These are phyloP conservation scores for Chloroceryle inda DNA, from an alignment of 2,797 vertebrate genomes.

Conservation along the genomic window DNA sequence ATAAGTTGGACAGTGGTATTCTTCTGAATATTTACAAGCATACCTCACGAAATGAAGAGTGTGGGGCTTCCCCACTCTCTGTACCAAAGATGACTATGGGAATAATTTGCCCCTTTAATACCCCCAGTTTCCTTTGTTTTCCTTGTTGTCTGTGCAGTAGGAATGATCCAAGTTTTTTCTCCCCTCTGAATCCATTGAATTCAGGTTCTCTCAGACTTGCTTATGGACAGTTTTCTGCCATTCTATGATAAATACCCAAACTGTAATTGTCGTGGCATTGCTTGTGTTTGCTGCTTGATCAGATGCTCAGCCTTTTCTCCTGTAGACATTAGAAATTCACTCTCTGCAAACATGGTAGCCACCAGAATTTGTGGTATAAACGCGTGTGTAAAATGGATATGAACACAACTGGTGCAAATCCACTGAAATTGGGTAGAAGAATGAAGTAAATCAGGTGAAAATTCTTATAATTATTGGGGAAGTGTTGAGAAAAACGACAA, in stretches of 20 bases:
- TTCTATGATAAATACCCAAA: background rate
- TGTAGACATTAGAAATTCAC: background rate
- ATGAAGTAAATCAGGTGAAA: background rate
- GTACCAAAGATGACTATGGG: background rate
- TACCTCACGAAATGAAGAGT: background rate
- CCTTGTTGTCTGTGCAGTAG: background rate
- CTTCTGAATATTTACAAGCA: background rate
- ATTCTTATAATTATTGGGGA: background rate
- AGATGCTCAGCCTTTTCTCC: background rate
- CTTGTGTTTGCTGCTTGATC: background rate
- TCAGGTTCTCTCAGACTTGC: background rate
- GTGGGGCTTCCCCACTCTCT: background rate
- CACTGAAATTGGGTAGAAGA: background rate
- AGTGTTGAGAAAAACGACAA: background rate
- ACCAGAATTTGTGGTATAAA: background rate
- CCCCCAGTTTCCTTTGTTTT: background rate
- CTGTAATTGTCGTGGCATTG: background rate
- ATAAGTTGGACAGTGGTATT: background rate
- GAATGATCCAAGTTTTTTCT: background rate
- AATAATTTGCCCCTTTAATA: background rate
- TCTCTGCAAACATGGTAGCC: background rate
- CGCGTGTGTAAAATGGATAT: background rate
- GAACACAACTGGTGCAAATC: background rate
- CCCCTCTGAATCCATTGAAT: background rate
- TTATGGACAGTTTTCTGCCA: background rate